Evolutionary conservation across 2,113 vertebrate genomes (phyloP), one percentile per base, ranked within the genome.

Genomic region (Tenrec ecaudatus): DNA sequence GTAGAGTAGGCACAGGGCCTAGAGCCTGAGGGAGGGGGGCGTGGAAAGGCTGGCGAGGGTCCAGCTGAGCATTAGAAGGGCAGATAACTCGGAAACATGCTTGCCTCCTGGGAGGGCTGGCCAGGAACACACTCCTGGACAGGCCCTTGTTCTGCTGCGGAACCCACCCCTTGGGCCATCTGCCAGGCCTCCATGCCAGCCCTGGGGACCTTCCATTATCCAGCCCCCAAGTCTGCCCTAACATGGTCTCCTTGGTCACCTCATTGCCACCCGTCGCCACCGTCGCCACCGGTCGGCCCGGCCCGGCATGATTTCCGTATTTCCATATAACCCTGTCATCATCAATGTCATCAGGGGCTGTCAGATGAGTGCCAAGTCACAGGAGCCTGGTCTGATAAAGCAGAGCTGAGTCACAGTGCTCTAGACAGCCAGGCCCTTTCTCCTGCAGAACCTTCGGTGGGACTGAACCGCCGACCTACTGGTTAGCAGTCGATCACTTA

Each of bases 21-120:
- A 43, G 38, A 62, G 69, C 29, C 78, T 78, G n/a, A 83, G 31
- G 23, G n/a, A 29, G 57, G 60, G 77, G 90, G 27, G 25, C 20
- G n/a, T 29, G 17, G n/a, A 76, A 62, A 36, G 20, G 2, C 73
- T 62, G 62, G 53, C 31, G 64, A 11, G 12, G 57, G 62, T 38
- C 89, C 82, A 57, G 25, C 33, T 11, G 29, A 62, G 79, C 43
- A 16, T 76, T 62, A 82, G 47, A 68, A 91, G 31, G 23, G 38
- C 4, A 0, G 25, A 12, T 57, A 33, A 47, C n/a, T 68, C 9
- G 0, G 68, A 88, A 94, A 57, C 33, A 36, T 0, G 0, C 43
- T 69, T 29, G 20, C 76, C 71, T 88, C 53, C n/a, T 47, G 22
- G 79, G 69, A 88, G 29, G 58, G 20, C 68, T 43, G 75, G 75